A percentile compares a stretch with the other conserved stretches of the same genome.
Evolutionary conservation across 2,113 vertebrate species (phyloP).

Genomic region (Tragelaphus scriptus): DNA sequence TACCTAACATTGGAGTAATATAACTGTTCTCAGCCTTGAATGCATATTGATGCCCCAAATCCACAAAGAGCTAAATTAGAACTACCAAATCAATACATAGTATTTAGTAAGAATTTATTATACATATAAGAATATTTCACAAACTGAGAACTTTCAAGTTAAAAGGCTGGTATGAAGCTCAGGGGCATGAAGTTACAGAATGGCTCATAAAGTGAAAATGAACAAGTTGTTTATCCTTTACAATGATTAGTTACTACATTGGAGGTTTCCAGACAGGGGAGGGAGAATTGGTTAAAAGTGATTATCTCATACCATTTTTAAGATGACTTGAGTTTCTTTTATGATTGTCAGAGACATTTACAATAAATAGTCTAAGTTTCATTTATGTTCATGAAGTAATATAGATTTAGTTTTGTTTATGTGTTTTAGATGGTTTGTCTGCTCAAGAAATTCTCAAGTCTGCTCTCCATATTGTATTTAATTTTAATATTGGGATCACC

Average conservation of each 20-base stretch:
- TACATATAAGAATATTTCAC: background rate
- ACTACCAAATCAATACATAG: background rate
- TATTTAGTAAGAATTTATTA: background rate
- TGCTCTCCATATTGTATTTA: background rate
- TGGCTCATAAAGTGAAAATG: background rate
- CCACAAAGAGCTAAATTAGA: background rate
- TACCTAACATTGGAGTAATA: background rate
- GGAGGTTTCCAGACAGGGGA: background rate
- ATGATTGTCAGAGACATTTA: background rate
- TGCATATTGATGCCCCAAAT: background rate
- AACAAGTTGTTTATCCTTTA: background rate
- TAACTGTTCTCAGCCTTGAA: background rate
- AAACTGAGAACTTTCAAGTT: conserved; percentile 3
- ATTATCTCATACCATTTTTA: background rate
- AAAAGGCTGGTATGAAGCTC: background rate
- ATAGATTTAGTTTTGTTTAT: background rate
- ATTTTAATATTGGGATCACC: background rate
- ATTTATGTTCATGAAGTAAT: background rate
- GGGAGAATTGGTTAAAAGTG: background rate
- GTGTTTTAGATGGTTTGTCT: background rate
- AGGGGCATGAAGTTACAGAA: background rate
- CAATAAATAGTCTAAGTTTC: background rate
- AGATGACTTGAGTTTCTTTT: background rate
- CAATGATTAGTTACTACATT: background rate
- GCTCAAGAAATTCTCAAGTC: background rate